These are phyloP conservation scores for Metaphire vulgaris DNA, from an alignment of 1,140 invertebrate genomes.

Conservation along the genomic window DNA sequence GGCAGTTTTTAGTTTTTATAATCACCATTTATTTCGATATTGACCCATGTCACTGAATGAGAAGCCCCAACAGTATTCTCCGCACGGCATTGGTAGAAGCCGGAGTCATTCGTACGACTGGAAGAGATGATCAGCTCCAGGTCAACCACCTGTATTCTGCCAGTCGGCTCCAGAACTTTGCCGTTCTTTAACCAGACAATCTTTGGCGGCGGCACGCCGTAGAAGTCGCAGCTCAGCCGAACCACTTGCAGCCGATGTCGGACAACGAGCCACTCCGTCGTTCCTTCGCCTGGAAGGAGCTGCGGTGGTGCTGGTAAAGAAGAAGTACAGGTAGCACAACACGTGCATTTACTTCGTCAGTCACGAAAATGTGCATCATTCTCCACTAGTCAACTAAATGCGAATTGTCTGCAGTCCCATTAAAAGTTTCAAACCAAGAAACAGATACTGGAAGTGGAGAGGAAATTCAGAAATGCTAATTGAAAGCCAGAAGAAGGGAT, in stretches of 20 bases:
- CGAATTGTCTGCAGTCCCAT: no score
- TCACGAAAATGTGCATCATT: no score
- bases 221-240: neutral
- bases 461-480: no score
- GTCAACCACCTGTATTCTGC: neutral
- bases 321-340: no score
- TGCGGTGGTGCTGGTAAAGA: slow-evolving; percentile 5
- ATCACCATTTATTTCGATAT: neutral
- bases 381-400: no score
- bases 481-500: no score
- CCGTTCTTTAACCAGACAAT: slow-evolving; percentile 16
- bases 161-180: neutral
- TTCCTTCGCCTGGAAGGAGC: neutral
- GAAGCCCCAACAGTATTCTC: slow-evolving; percentile 6
- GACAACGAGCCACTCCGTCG: neutral
- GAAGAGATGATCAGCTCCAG: neutral
- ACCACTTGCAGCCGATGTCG: neutral
- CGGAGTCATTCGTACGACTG: slow-evolving; percentile 7
- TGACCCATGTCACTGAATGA: neutral
- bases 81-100: slow-evolving; percentile 17
- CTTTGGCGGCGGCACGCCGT: slow-evolving; percentile 6
- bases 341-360: no score
- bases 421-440: no score
- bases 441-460: no score
- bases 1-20: no score